Conservation (phyloP, 2,888 invertebrate genomes). For the Drosophila anomalata region DNA sequence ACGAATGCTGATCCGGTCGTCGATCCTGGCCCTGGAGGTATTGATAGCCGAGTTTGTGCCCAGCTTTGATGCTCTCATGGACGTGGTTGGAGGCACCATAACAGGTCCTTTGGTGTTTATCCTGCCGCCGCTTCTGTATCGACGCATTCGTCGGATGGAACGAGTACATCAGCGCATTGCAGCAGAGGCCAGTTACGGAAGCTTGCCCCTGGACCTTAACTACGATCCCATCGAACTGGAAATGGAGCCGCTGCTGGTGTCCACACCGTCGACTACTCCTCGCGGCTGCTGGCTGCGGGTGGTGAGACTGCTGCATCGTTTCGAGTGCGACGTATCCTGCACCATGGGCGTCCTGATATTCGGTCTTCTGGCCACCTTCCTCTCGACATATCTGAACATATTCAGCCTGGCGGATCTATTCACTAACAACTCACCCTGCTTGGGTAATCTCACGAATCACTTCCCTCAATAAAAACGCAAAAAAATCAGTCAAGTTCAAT, state of each 20-base stretch:
- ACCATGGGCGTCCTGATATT: slow-evolving; percentile 86
- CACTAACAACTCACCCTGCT: slow-evolving; percentile 89
- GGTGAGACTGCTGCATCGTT: slow-evolving; percentile 62
- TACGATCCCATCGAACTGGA: slow-evolving; percentile 75
- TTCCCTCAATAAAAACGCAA: slow-evolving; percentile 11
- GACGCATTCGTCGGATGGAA: slow-evolving; percentile 87
- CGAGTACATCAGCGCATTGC: slow-evolving; percentile 79
- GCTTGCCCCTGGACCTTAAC: slow-evolving; percentile 80
- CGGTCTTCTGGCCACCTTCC: slow-evolving; percentile 87
- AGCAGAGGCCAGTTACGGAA: slow-evolving; percentile 81
- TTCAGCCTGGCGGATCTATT: slow-evolving; percentile 87
- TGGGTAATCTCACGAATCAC: slow-evolving; percentile 85
- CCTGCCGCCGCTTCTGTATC: slow-evolving; percentile 92
- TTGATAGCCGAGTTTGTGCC: slow-evolving; percentile 93
- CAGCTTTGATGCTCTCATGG: slow-evolving; percentile 93
- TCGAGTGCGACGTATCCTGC: slow-evolving; percentile 85
- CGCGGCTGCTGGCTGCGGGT: slow-evolving; percentile 64
- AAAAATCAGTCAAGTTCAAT: slow-evolving; percentile 14
- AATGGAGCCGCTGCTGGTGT: slow-evolving; percentile 57
- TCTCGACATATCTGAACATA: slow-evolving; percentile 90
- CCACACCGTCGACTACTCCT: slow-evolving; percentile 43
- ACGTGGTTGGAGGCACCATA: slow-evolving; percentile 92
- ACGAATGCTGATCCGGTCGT: slow-evolving; percentile 89
- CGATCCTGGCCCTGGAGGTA: slow-evolving; percentile 88
- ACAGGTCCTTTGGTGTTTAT: slow-evolving; percentile 93